Conservation (phyloP, 2,888 invertebrate genomes). For the Frankliniella fusca region DNA sequence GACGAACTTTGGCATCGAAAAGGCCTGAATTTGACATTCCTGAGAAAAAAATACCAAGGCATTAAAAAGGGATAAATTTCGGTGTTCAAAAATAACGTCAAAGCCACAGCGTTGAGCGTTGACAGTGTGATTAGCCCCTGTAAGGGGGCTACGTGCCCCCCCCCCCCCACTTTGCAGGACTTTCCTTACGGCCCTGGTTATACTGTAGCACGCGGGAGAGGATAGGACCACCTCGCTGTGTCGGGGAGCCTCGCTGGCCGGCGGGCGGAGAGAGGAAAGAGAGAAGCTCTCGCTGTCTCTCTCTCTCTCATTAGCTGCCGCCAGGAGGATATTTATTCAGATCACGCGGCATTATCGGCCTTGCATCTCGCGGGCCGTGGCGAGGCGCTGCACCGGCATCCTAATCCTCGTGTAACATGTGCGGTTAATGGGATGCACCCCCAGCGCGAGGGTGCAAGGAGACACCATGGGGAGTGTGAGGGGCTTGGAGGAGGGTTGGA, state of each 20-base stretch:
- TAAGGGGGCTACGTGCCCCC: too few relatives aligned
- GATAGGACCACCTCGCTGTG: background rate
- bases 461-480: background rate
- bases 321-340: background rate
- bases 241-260: background rate
- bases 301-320: background rate
- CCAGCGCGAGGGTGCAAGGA: background rate
- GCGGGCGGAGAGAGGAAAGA: background rate
- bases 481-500: background rate
- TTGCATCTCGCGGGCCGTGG: background rate
- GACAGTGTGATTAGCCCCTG: too few relatives aligned
- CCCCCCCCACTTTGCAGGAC: too few relatives aligned
- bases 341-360: constrained; percentile 19
- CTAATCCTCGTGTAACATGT: constrained; percentile 6
- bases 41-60: too few relatives aligned
- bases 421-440: background rate
- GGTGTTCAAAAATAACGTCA: too few relatives aligned
- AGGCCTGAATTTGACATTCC: too few relatives aligned
- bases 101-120: too few relatives aligned
- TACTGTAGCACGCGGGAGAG: too few relatives aligned
- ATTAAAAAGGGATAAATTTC: too few relatives aligned
- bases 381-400: background rate
- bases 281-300: background rate
- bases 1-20: too few relatives aligned
- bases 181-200: too few relatives aligned